Base-by-base conservation (phyloP, 2,797 vertebrate genomes). In the Acanthurus lineatus region DNA sequence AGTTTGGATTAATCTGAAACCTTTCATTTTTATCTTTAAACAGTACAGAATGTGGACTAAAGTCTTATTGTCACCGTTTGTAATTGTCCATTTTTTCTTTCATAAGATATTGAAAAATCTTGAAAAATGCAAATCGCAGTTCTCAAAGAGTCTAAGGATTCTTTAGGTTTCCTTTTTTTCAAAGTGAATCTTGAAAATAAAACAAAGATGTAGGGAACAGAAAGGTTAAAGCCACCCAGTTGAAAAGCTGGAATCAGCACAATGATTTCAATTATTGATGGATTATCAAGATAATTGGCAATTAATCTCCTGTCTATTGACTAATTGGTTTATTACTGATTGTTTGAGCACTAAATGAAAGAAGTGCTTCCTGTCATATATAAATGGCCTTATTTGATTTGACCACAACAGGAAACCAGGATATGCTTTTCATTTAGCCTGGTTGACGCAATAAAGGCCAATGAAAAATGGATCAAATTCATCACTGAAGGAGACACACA, bases 381-480 rank as follows among this genome's bases (percentile, higher is more conserved):
- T 3, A 5, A 48, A 70, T 5, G 1, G 4, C 7, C 12, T 16
- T 11, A 9, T 51, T 19, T 48, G 49, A 28, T 76, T 15, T 40
- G 17, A 28, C 53, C 20, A 20, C 69, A 38, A 32, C 10, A 48
- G 28, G 28, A 51, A 47, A 58, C 56, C 53, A 67, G 15, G 22
- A 40, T 42, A 4, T 40, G 42, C 40, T 62, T 54, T 57, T 60
- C 60, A 54, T 68, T 75, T 62, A 63, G 28, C 22, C 64, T 49
- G 53, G 3, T 0, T 69, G 70, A 82, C 81, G 69, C 40, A 74
- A 59, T 85, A 77, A 82, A 65, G 10, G 52, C 51, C 51, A 40
- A 16, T 82, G 63, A 84, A 73, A 81, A 76, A 71, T 63, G 48
- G 35, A 75, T 81, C 48, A 25, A 38, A 79, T 81, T 49, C 62